phyloP scores from a whole-genome alignment of 1,140 invertebrate genomes.

The Phocides pigmalion region DNA sequence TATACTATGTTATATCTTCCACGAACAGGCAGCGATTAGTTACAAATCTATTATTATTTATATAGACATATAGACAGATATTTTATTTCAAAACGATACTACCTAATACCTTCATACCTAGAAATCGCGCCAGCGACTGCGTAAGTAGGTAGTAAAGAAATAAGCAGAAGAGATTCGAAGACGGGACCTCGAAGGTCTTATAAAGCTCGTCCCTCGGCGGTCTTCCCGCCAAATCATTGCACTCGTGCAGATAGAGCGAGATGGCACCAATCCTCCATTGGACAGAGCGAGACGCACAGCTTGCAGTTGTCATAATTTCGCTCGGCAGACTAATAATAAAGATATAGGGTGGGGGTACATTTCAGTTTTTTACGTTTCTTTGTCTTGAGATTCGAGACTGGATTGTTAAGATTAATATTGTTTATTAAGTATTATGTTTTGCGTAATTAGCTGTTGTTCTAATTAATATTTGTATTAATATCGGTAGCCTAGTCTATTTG shows the following conservation, averaged over 20 bases:
- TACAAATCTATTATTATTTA: too few species aligned
- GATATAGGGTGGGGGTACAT: conserved; percentile 56
- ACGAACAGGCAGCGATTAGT: too few species aligned
- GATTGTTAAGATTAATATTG: conserved; percentile 14
- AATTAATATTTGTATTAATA: too few species aligned
- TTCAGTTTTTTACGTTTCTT: conserved; percentile 32
- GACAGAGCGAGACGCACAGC: conserved; percentile 34
- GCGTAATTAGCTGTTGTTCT: too few species aligned
- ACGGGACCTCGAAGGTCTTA: conserved; percentile 37
- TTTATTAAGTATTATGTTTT: conserved; percentile 9
- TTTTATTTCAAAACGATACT: too few species aligned
- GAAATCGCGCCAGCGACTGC: too few species aligned
- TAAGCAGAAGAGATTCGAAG: conserved; percentile 33
- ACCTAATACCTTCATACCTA: too few species aligned
- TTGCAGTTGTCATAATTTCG: conserved; percentile 76
- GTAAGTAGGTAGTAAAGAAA: too few species aligned
- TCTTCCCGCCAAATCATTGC: conserved; percentile 63
- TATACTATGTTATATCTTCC: too few species aligned
- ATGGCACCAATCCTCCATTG: conserved; percentile 10
- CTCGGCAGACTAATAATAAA: conserved; percentile 72
- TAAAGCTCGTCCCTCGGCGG: conserved; percentile 44
- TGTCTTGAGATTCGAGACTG: conserved; percentile 23
- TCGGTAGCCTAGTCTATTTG: too few species aligned
- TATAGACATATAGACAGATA: too few species aligned
- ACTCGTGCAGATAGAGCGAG: conserved; percentile 42